Conservation (phyloP, 2,113 vertebrate species). For the Lepisosteus osseus region DNA sequence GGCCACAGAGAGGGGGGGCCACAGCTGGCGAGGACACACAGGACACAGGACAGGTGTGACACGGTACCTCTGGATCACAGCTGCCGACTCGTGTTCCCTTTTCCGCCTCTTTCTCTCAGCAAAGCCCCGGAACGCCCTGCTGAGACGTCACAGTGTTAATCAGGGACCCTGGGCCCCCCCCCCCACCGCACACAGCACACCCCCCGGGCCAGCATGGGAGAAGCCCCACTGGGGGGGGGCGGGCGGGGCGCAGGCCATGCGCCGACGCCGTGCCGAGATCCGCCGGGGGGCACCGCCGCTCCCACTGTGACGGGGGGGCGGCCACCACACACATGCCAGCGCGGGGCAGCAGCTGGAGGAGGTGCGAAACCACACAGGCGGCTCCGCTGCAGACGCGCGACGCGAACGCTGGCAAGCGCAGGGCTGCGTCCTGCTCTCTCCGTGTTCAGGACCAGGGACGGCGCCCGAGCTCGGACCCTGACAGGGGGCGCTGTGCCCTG, state of each 20-base stretch:
- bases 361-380: too few relatives aligned
- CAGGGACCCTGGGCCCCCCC: neutral
- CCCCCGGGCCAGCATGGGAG: too few relatives aligned
- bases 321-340: too few relatives aligned
- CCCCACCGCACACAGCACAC: neutral
- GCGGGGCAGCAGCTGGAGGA: too few relatives aligned
- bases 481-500: too few relatives aligned
- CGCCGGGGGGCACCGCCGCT: too few relatives aligned
- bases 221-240: neutral
- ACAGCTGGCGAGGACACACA: constrained; percentile 37
- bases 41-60: constrained; percentile 54
- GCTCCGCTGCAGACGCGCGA: neutral
- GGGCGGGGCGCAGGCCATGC: constrained; percentile 12
- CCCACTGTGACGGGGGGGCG: too few relatives aligned
- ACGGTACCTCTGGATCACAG: constrained; percentile 91
- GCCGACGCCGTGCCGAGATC: neutral
- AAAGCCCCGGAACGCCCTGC: constrained; percentile 94
- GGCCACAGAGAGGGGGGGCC: neutral
- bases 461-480: too few relatives aligned
- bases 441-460: too few relatives aligned
- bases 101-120: constrained; percentile 94
- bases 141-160: constrained; percentile 69
- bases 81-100: constrained; percentile 85
- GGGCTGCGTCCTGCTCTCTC: too few relatives aligned
- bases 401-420: neutral